phyloP scores from a whole-genome alignment of 2,113 vertebrate species.

The Noctilio leporinus region DNA sequence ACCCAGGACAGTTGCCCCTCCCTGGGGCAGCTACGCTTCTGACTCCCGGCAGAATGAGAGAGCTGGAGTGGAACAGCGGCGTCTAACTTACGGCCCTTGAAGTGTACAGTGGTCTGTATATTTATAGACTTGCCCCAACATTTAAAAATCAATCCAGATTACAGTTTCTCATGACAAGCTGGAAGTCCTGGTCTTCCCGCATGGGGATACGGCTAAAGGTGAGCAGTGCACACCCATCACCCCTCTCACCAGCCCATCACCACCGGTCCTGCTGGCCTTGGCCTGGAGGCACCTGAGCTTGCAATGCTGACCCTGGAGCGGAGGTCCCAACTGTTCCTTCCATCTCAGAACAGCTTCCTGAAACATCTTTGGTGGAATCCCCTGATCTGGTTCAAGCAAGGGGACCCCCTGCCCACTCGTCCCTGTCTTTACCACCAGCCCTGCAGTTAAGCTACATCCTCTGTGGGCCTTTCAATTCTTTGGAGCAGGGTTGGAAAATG shows the following conservation, averaged over 20 bases:
- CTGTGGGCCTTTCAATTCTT: not conserved
- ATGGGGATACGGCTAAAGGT: rapidly evolving
- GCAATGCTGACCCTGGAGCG: rapidly evolving
- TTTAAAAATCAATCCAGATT: not conserved
- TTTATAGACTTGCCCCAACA: not conserved
- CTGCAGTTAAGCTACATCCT: not conserved
- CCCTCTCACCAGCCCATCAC: not conserved
- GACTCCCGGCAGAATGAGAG: not conserved
- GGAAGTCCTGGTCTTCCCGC: not conserved
- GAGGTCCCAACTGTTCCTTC: not conserved
- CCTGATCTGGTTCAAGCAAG: not conserved
- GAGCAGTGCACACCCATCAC: too few species aligned
- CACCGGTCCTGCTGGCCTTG: rapidly evolving
- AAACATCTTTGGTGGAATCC: not conserved
- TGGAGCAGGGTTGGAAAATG: not conserved
- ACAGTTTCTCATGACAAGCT: not conserved
- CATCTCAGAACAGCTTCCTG: not conserved
- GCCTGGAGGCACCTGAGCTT: not conserved
- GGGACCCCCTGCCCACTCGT: not conserved
- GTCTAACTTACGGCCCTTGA: not conserved
- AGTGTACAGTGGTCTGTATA: not conserved
- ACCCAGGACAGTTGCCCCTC: not conserved
- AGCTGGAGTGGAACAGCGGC: too few species aligned
- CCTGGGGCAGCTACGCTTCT: not conserved
- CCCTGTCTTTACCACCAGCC: not conserved